Evolutionary conservation across 2,888 invertebrate species (phyloP).

Genomic region (Tiphia femorata): DNA sequence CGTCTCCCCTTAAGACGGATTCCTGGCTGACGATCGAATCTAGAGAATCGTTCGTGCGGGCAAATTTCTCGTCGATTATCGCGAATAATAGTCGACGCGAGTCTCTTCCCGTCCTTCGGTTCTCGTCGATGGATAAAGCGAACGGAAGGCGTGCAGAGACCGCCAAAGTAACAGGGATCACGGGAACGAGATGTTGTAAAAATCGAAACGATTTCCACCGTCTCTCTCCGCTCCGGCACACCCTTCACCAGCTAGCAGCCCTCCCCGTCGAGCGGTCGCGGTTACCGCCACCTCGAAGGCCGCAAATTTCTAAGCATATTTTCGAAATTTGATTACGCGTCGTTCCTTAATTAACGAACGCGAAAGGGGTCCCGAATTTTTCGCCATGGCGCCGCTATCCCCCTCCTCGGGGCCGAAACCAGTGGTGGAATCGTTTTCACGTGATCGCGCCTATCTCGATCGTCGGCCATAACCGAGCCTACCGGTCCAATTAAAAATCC

Average conservation of each 20-base stretch:
- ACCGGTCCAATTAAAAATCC: conserved; percentile 49
- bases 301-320: conserved; percentile 16
- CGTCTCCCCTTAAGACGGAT: not conserved
- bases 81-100: no score
- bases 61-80: no score
- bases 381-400: conserved; percentile 8
- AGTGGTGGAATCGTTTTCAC: conserved; percentile 16
- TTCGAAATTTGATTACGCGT: conserved; percentile 24
- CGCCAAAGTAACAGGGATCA: conserved; percentile 15
- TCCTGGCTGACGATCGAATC: not conserved
- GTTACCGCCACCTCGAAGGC: not conserved
- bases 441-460: conserved; percentile 41
- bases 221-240: no score
- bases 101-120: no score
- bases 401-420: not conserved
- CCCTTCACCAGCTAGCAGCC: no score
- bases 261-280: no score
- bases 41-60: no score
- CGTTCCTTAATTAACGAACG: conserved; percentile 38
- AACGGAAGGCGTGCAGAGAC: not conserved
- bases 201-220: no score
- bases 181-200: no score
- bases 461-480: conserved; percentile 27
- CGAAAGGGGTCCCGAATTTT: conserved; percentile 18
- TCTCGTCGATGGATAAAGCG: no score